Percentiles rank a stretch among this genome's conserved stretches.
Evolutionary conservation across 2,113 vertebrate species (phyloP).

Genomic region (Ictidomys tridecemlineatus): DNA sequence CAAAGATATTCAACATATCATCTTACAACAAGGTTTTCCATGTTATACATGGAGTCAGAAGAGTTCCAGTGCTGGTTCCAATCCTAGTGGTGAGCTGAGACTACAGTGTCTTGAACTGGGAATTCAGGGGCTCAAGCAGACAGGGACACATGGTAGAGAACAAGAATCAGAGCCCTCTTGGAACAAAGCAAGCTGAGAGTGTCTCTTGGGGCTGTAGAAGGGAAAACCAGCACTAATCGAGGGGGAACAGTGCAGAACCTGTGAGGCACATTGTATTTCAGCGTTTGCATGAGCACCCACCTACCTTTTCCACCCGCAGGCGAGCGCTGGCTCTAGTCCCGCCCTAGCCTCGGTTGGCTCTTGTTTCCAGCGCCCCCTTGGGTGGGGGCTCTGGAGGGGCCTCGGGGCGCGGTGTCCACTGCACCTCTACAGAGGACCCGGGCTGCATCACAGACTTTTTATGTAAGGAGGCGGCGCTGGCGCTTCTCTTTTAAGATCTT

Average conservation of each 20-base stretch:
- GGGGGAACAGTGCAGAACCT: neutral
- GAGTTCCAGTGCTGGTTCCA: neutral
- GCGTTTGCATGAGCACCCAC: neutral
- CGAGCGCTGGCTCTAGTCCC: rapidly evolving
- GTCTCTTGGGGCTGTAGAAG: neutral
- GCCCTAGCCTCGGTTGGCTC: rapidly evolving
- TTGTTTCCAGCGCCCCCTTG: rapidly evolving
- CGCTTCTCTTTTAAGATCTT: neutral
- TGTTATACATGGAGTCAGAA: too few species aligned
- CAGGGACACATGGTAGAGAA: too few species aligned
- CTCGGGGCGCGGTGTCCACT: neutral
- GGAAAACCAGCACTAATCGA: too few species aligned
- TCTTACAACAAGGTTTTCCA: too few species aligned
- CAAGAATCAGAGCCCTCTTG: neutral
- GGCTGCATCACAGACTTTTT: too few species aligned
- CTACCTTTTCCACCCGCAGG: too few species aligned
- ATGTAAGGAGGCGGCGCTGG: neutral
- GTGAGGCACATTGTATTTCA: neutral
- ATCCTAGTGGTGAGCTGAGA: rapidly evolving
- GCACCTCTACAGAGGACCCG: neutral
- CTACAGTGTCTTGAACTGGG: too few species aligned
- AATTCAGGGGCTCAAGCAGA: neutral
- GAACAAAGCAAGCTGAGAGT: too few species aligned
- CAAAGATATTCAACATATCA: too few species aligned
- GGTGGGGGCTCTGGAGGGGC: too few species aligned